Evolutionary conservation across 2,113 vertebrate genomes (phyloP).

Genomic region (Leuciscus idus): DNA sequence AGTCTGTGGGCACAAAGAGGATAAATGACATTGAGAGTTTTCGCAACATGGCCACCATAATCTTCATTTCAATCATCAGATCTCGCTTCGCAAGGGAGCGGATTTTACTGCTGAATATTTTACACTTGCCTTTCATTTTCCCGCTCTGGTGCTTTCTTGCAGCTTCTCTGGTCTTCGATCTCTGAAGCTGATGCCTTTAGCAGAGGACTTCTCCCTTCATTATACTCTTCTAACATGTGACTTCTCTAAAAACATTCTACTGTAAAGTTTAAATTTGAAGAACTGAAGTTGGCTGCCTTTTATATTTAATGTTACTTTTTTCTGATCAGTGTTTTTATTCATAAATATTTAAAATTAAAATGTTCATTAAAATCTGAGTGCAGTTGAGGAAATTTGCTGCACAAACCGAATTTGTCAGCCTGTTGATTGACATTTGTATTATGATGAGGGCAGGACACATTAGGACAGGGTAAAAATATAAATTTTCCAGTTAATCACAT

Average conservation of each 20-base stretch:
- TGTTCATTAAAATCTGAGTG: too few species aligned
- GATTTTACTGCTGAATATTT: conserved; percentile 54
- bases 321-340: background rate
- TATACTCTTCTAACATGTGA: conserved; percentile 1
- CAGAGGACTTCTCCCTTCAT: conserved; percentile 5
- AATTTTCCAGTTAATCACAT: background rate
- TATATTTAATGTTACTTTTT: conserved; percentile 27
- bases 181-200: conserved; percentile 37
- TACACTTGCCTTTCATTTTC: conserved; percentile 39
- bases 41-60: conserved; percentile 33
- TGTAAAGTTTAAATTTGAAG: conserved; percentile 21
- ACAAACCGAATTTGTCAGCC: background rate
- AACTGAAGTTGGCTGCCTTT: conserved; percentile 4
- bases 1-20: conserved; percentile 30
- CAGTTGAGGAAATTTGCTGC: background rate
- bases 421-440: background rate
- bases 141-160: conserved; percentile 32
- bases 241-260: background rate
- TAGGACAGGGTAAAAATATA: background rate
- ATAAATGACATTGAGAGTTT: conserved; percentile 34
- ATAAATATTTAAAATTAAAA: too few species aligned
- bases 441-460: background rate
- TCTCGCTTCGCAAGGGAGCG: conserved; percentile 43
- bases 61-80: conserved; percentile 50
- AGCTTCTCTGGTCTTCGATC: conserved; percentile 26